phyloP scores from a whole-genome alignment of 2,888 invertebrate species.

The Phalera bucephala region DNA sequence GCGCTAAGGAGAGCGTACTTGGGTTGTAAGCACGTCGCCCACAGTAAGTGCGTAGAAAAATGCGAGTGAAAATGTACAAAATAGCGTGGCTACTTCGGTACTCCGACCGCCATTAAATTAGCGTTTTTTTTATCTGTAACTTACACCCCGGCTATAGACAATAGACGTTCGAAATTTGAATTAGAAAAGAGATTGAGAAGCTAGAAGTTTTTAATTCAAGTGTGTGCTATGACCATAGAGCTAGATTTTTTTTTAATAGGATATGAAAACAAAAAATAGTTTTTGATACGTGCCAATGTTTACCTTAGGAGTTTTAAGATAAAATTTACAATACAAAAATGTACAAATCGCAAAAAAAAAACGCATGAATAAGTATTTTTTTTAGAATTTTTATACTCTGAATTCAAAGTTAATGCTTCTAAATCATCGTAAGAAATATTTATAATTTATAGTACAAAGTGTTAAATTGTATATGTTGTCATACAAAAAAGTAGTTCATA shows the following conservation, averaged over 20 bases:
- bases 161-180: not conserved
- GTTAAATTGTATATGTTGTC: too few relatives aligned
- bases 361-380: not conserved
- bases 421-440: too few relatives aligned
- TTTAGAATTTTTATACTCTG: not conserved
- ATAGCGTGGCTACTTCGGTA: conserved; percentile 39
- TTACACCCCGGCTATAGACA: not conserved
- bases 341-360: not conserved
- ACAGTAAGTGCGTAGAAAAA: conserved; percentile 79
- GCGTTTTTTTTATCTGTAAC: not conserved
- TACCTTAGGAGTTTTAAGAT: not conserved
- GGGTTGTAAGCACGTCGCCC: conserved; percentile 82
- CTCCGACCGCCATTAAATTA: conserved; percentile 7
- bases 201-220: not conserved
- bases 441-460: not conserved
- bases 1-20: conserved; percentile 81
- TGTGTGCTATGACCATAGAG: not conserved
- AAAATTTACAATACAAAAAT: not conserved
- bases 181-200: not conserved
- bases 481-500: conserved; percentile 4
- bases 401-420: not conserved
- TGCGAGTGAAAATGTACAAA: conserved; percentile 18
- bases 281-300: not conserved
- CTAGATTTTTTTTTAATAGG: not conserved
- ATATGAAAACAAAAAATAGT: not conserved